A percentile compares a stretch with the other conserved stretches of the same genome.
These are phyloP conservation scores for Epinotia bilunana DNA, from an alignment of 2,888 invertebrate species.

Conservation along the genomic window DNA sequence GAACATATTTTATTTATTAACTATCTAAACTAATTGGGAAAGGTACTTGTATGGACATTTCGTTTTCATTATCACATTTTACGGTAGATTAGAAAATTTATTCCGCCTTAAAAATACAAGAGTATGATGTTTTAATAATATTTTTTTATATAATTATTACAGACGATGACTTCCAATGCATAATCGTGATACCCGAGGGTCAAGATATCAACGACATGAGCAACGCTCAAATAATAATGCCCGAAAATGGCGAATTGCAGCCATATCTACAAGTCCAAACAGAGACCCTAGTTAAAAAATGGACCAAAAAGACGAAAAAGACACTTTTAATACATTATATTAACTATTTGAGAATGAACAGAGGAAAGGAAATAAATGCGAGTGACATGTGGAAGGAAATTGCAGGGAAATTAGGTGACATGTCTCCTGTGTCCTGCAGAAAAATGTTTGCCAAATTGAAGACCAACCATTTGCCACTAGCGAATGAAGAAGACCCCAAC, in stretches of 20 bases:
- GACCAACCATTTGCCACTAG: conserved; percentile 54
- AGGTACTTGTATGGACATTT: conserved; percentile 37
- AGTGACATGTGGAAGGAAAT: conserved; percentile 73
- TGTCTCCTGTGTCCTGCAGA: conserved; percentile 62
- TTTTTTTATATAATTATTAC: conserved; percentile 50
- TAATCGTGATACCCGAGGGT: conserved; percentile 76
- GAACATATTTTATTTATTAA: conserved; percentile 24
- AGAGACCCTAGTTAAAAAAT: conserved; percentile 55
- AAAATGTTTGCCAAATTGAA: conserved; percentile 70
- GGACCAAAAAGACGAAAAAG: conserved; percentile 69
- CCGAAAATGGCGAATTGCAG: conserved; percentile 46
- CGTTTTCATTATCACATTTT: conserved; percentile 1
- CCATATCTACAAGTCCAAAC: conserved; percentile 34
- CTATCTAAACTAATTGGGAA: conserved; percentile 16
- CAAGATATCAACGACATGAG: conserved; percentile 61
- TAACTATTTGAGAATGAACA: conserved; percentile 66
- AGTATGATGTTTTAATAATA: not conserved
- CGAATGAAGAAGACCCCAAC: conserved; percentile 48
- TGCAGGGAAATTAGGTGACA: conserved; percentile 61
- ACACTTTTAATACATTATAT: conserved; percentile 64
- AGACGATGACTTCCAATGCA: conserved; percentile 79
- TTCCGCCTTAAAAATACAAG: not conserved
- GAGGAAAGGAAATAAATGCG: conserved; percentile 61
- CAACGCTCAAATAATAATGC: conserved; percentile 60
- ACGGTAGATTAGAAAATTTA: conserved; percentile 28